A percentile compares a stretch with the other conserved stretches of the same genome.
phyloP scores from a whole-genome alignment of 2,113 vertebrate genomes.

The Holacanthus passer region DNA sequence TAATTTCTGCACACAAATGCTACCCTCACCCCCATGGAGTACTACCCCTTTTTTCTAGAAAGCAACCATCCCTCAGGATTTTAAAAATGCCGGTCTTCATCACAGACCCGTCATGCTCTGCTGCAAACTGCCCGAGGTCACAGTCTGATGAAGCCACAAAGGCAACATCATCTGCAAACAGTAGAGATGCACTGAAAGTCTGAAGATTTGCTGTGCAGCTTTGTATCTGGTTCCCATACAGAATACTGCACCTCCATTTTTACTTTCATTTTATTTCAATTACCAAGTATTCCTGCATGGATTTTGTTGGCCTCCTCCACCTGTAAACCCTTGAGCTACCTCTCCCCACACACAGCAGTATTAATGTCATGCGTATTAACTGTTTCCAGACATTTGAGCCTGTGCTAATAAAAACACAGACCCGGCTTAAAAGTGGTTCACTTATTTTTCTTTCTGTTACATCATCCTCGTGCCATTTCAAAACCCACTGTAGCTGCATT shows the following conservation, averaged over 20 bases:
- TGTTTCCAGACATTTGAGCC: not conserved
- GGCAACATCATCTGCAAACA: slow-evolving; percentile 34
- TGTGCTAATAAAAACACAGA: not conserved
- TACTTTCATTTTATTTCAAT: slow-evolving; percentile 16
- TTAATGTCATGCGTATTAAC: not conserved
- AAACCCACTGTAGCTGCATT: slow-evolving; percentile 23
- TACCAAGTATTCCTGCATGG: slow-evolving; percentile 4
- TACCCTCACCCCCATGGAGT: too few relatives aligned
- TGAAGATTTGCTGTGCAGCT: not conserved
- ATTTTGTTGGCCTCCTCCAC: not conserved
- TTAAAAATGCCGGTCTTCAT: too few relatives aligned
- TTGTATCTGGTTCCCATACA: not conserved
- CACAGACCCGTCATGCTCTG: slow-evolving; percentile 12
- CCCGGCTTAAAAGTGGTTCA: not conserved
- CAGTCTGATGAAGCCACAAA: slow-evolving; percentile 24
- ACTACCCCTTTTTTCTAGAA: too few relatives aligned
- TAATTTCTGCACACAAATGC: too few relatives aligned
- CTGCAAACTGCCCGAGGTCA: slow-evolving; percentile 32
- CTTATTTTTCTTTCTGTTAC: slow-evolving; percentile 23
- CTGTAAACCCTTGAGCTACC: not conserved
- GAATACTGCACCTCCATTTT: not conserved
- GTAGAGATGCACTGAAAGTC: not conserved
- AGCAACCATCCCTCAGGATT: too few relatives aligned
- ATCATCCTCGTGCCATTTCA: slow-evolving; percentile 31
- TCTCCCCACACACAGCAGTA: not conserved